Evolutionary conservation across 2,888 invertebrate species (phyloP), one percentile per base, ranked within the genome.

Genomic region (Scaptomyza caliginosa): DNA sequence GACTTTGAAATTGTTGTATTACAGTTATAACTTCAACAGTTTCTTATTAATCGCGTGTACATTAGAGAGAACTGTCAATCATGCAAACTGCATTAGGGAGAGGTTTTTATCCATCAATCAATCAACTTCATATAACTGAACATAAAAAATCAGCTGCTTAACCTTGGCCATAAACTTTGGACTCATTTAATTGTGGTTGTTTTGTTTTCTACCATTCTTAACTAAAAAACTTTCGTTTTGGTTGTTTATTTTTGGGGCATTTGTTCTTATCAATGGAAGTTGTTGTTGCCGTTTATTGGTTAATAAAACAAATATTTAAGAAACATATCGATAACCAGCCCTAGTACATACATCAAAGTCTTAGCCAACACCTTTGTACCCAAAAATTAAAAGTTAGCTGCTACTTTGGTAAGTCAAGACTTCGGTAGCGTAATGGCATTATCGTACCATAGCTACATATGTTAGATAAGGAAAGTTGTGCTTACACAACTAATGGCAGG

Each of bases 231-330:
- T 30, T 26, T 48, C 34, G 56, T 60, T 55, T 68, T 57, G 52
- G 52, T 30, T 59, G 45, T 70, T 73, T 68, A 57, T 66, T 74
- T 65, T 49, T 21, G 21, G 30, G 55, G 45, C 23, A 49, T 67
- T 59, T 57, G 19, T n/a, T 46, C 68, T 83, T 81, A 70, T 67
- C 49, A 34, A 49, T 58, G 1, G 32, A 55, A 54, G 46, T 32
- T 21, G 32, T 62, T 60, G n/a, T n/a, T 52, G 54, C 34, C 49
- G 32, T 79, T 83, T 81, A 81, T 86, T 86, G 81, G 74, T 74
- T 81, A 79, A 83, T 85, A 76, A 23, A 8, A 19, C 36, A 17
- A 49, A 13, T 16, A 13, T 11, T 46, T 50, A 45, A 48, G 30
- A 52, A 45, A 55, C 51, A 55, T 74, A 72, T 74, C 55, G 57